Evolutionary conservation across 2,888 invertebrate genomes (phyloP).

Genomic region (Tethea ocularis): DNA sequence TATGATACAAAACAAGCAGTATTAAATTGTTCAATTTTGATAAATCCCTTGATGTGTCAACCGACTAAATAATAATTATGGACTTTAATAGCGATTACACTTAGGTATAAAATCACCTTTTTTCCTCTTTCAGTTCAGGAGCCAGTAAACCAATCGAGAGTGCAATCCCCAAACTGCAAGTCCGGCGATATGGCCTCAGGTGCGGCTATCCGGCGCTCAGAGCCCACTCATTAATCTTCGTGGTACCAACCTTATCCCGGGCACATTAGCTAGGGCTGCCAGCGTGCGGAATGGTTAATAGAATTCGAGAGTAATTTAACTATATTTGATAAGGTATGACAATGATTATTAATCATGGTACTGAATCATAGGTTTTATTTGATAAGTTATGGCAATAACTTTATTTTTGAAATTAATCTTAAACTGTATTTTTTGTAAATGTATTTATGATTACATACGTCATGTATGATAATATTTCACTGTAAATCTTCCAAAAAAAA

Average conservation of each 20-base stretch:
- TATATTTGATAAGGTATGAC: background rate
- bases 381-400: background rate
- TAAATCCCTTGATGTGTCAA: no score
- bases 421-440: no score
- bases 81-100: no score
- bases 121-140: background rate
- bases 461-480: no score
- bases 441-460: no score
- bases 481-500: no score
- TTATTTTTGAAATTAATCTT: no score
- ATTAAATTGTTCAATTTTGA: no score
- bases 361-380: background rate
- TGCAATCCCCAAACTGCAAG: conserved; percentile 45
- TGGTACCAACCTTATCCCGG: conserved; percentile 38
- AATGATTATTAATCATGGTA: background rate
- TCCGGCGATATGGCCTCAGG: conserved; percentile 50
- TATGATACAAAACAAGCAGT: no score
- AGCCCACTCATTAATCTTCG: conserved; percentile 70
- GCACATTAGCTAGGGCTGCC: conserved; percentile 32
- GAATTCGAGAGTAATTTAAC: conserved; percentile 20
- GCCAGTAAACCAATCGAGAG: conserved; percentile 21
- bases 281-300: conserved; percentile 19
- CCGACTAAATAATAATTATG: background rate
- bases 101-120: no score
- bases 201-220: conserved; percentile 42